Conservation (phyloP, 2,113 vertebrate species). For the Cochlearius cochlearius region DNA sequence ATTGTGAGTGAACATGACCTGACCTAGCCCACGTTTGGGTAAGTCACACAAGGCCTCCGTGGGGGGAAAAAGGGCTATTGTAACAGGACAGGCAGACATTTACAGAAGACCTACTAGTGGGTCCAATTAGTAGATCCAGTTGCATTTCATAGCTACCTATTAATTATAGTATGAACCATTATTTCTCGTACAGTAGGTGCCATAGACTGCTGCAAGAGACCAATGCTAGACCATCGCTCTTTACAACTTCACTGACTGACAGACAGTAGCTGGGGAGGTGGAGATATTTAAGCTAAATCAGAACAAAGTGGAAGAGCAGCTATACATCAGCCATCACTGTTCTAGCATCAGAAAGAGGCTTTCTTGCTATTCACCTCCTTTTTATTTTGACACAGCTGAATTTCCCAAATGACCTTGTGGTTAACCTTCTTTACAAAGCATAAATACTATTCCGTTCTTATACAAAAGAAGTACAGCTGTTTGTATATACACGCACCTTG, state of each 20-base stretch:
- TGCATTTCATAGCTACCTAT: neutral
- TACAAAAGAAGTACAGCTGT: neutral
- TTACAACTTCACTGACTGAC: neutral
- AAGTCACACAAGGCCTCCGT: neutral
- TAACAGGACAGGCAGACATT: neutral
- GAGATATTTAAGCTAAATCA: neutral
- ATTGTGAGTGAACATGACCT: neutral
- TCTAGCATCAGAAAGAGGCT: neutral
- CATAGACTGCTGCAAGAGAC: neutral
- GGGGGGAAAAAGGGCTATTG: neutral
- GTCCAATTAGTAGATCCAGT: neutral
- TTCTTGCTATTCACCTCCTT: neutral
- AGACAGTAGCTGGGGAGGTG: neutral
- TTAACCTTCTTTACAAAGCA: neutral
- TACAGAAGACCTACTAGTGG: neutral
- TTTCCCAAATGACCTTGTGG: neutral
- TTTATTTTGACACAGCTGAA: constrained; percentile 3
- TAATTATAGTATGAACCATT: neutral
- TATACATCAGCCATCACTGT: neutral
- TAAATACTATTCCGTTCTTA: neutral
- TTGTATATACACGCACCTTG: neutral
- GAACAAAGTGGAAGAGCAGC: neutral
- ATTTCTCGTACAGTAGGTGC: neutral
- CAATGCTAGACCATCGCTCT: neutral
- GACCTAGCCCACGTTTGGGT: neutral